These are phyloP conservation scores for Conchocele bisecta DNA, from an alignment of 2,888 invertebrate genomes.

Conservation along the genomic window DNA sequence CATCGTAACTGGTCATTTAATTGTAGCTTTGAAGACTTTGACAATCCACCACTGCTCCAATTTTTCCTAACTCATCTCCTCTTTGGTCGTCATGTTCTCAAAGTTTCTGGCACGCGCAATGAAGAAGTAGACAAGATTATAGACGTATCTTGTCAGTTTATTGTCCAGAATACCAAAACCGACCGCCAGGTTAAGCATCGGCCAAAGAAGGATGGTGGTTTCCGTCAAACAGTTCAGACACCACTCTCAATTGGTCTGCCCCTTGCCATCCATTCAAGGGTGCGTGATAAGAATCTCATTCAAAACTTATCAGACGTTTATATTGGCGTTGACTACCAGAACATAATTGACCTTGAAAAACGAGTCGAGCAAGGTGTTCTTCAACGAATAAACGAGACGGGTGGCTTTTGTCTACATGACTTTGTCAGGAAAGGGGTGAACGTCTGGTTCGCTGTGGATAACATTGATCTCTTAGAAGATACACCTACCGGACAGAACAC, in stretches of 20 bases:
- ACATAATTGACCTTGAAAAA: constrained; percentile 12
- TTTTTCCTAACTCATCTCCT: constrained; percentile 21
- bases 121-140: constrained; percentile 31
- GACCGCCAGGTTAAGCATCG: constrained; percentile 34
- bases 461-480: constrained; percentile 44
- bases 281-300: constrained; percentile 14
- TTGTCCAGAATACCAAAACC: constrained; percentile 28
- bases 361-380: constrained; percentile 28
- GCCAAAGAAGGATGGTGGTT: constrained; percentile 21
- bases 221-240: constrained; percentile 24
- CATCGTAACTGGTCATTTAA: constrained; percentile 7
- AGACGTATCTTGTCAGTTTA: constrained; percentile 35
- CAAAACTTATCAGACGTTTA: constrained; percentile 11
- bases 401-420: constrained; percentile 35
- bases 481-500: constrained; percentile 21
- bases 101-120: constrained; percentile 14
- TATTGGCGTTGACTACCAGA: neutral
- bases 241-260: constrained; percentile 9
- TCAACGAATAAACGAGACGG: neutral
- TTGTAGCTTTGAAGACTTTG: constrained; percentile 7
- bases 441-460: constrained; percentile 46
- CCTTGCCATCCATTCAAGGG: constrained; percentile 4
- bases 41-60: constrained; percentile 15
- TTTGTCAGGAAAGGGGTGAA: constrained; percentile 41
- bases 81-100: constrained; percentile 16